Evolutionary conservation across 2,797 vertebrate species (phyloP).

Genomic region (Huso huso): DNA sequence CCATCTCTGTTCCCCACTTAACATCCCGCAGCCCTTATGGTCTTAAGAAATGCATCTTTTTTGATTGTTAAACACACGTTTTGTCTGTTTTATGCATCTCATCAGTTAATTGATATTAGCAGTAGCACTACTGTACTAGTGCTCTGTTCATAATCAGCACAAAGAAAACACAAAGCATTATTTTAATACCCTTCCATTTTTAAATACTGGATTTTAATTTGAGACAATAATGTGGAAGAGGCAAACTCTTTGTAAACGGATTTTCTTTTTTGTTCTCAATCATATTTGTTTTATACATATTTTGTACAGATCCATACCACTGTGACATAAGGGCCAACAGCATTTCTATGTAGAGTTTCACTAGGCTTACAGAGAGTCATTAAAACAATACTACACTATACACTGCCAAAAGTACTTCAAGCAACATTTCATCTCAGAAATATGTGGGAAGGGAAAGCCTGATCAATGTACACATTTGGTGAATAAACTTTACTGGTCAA

Average conservation of each 20-base stretch:
- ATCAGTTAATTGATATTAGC: too few relatives aligned
- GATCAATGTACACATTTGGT: not conserved
- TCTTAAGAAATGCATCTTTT: too few relatives aligned
- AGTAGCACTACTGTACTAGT: too few relatives aligned
- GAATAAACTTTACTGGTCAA: not conserved
- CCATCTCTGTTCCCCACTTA: too few relatives aligned
- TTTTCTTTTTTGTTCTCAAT: constrained; percentile 3
- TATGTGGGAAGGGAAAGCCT: not conserved
- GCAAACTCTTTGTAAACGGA: constrained; percentile 45
- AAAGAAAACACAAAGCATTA: constrained; percentile 33
- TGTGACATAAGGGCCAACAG: constrained; percentile 11
- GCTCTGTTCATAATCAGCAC: not conserved
- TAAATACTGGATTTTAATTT: constrained; percentile 64
- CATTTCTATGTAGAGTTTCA: constrained; percentile 25
- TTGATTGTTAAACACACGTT: too few relatives aligned
- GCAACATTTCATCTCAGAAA: not conserved
- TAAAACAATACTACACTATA: constrained; percentile 49
- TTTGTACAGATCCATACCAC: constrained; percentile 17
- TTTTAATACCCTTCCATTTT: constrained; percentile 66
- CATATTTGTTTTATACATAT: constrained; percentile 9
- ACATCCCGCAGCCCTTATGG: too few relatives aligned
- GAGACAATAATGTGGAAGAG: constrained; percentile 61
- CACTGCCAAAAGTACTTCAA: constrained; percentile 21
- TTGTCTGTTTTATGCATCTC: too few relatives aligned
- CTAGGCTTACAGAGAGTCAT: constrained; percentile 64